Percentiles rank a stretch among this genome's conserved stretches.
These are phyloP conservation scores for Lithophane leautieri DNA, from an alignment of 2,888 invertebrate species.

Conservation along the genomic window DNA sequence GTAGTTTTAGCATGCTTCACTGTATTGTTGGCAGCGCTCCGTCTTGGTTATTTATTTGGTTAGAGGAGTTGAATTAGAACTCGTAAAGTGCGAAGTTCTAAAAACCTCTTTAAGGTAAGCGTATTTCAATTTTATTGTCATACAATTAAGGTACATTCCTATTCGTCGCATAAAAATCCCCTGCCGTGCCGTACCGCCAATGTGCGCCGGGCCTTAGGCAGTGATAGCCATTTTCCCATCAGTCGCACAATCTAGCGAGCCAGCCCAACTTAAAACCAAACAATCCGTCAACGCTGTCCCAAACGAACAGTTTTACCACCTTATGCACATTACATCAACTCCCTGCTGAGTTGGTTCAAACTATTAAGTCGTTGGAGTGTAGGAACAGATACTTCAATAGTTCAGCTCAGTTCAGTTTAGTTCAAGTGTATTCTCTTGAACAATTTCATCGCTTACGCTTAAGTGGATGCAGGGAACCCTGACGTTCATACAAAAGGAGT, in stretches of 20 bases:
- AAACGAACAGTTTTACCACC: slow-evolving; percentile 6
- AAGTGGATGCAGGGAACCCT: slow-evolving; percentile 33
- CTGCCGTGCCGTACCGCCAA: too few relatives aligned
- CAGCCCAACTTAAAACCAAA: background rate
- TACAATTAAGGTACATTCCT: too few relatives aligned
- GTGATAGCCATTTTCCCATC: too few relatives aligned
- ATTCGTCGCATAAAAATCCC: too few relatives aligned
- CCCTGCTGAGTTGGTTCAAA: slow-evolving; percentile 28
- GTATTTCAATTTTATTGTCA: background rate
- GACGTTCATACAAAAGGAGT: slow-evolving; percentile 25
- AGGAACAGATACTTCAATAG: slow-evolving; percentile 48
- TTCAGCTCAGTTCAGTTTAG: slow-evolving; percentile 22
- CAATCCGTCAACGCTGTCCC: background rate
- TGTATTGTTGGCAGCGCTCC: too few relatives aligned
- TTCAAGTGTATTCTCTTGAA: slow-evolving; percentile 44
- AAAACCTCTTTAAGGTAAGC: background rate
- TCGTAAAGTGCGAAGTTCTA: too few relatives aligned
- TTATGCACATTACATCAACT: slow-evolving; percentile 12
- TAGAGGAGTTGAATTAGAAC: background rate
- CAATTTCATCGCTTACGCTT: slow-evolving; percentile 50
- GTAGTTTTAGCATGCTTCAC: too few relatives aligned
- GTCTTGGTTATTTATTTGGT: too few relatives aligned
- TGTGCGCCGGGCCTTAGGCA: too few relatives aligned
- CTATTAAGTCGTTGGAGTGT: slow-evolving; percentile 33
- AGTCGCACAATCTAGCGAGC: background rate